Conservation (phyloP, 2,797 vertebrate genomes). For the Anabacerthia variegaticeps region DNA sequence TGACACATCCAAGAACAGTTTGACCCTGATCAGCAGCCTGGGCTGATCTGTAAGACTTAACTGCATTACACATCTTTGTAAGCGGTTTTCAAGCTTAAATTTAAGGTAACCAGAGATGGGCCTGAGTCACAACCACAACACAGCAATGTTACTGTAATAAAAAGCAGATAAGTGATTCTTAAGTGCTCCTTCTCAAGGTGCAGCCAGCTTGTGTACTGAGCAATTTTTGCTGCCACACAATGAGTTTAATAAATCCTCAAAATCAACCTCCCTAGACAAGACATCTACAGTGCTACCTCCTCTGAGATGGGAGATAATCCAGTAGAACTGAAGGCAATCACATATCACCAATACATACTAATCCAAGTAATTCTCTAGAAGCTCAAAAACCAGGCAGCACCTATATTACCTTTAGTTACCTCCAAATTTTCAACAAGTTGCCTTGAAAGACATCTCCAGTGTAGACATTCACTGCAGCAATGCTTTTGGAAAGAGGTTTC, state of each 20-base stretch:
- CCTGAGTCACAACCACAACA: neutral
- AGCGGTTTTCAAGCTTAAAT: neutral
- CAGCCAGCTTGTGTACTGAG: neutral
- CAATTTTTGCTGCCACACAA: neutral
- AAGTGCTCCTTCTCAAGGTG: neutral
- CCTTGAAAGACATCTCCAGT: neutral
- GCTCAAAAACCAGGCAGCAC: neutral
- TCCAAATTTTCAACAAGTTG: neutral
- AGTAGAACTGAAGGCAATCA: neutral
- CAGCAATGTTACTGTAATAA: neutral
- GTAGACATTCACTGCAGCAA: neutral
- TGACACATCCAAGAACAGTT: rapidly evolving
- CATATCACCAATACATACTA: neutral
- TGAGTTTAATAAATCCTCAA: neutral
- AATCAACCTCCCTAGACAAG: neutral
- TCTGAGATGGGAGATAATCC: neutral
- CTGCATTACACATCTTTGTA: neutral
- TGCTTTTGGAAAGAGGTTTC: neutral
- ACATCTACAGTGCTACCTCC: neutral
- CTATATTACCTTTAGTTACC: neutral
- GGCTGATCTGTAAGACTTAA: neutral
- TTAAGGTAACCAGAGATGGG: neutral
- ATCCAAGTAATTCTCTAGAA: neutral
- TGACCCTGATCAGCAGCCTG: neutral
- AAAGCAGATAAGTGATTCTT: neutral